Percentiles rank a stretch among this genome's conserved stretches.
Evolutionary conservation across 1,140 invertebrate genomes (phyloP).

Genomic region (Heliconius nattereri): DNA sequence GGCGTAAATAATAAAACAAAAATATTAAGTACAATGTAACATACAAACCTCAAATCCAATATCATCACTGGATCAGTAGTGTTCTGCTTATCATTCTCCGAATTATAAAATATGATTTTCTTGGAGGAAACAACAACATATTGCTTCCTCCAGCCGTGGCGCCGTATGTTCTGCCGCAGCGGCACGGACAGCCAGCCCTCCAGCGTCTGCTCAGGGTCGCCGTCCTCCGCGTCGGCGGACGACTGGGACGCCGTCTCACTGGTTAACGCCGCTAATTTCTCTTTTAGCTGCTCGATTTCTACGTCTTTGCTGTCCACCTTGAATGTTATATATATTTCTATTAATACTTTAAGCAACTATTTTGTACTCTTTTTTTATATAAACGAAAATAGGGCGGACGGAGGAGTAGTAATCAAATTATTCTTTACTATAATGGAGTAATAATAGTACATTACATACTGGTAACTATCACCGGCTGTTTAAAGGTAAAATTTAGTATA

Average conservation of each 20-base stretch:
- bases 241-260: slow-evolving; percentile 95
- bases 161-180: slow-evolving; percentile 96
- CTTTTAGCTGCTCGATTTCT: slow-evolving; percentile 95
- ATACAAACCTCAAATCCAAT: slow-evolving; percentile 92
- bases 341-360: too few species aligned
- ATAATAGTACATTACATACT: too few species aligned
- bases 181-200: slow-evolving; percentile 98
- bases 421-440: too few species aligned
- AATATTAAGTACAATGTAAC: slow-evolving; percentile 35
- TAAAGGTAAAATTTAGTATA: too few species aligned
- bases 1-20: too few species aligned
- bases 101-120: slow-evolving; percentile 99
- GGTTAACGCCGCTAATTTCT: slow-evolving; percentile 88
- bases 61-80: slow-evolving; percentile 95
- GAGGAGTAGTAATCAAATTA: too few species aligned
- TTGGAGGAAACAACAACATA: slow-evolving; percentile 98
- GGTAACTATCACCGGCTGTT: too few species aligned
- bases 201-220: slow-evolving; percentile 90
- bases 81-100: slow-evolving; percentile 96
- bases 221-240: slow-evolving; percentile 93
- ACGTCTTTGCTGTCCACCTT: slow-evolving; percentile 94
- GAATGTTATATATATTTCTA: neutral
- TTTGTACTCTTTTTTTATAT: too few species aligned
- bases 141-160: slow-evolving; percentile 98
- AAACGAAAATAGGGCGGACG: too few species aligned